These are phyloP conservation scores for Iphiclides podalirius DNA, from an alignment of 2,888 invertebrate species.

Conservation along the genomic window DNA sequence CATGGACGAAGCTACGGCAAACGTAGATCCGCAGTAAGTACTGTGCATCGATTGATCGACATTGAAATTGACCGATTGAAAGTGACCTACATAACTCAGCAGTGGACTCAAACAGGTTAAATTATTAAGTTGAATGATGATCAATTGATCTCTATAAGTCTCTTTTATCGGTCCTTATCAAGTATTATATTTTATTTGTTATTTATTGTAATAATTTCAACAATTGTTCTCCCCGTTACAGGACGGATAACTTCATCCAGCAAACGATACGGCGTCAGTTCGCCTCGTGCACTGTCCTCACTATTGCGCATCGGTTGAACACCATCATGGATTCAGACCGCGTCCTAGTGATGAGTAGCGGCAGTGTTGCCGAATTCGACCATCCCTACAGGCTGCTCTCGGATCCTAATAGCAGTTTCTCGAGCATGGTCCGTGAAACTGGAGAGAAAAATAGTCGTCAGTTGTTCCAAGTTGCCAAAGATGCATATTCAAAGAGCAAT, in stretches of 20 bases:
- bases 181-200: not conserved
- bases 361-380: slow-evolving; percentile 82
- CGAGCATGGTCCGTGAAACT: slow-evolving; percentile 80
- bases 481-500: slow-evolving; percentile 59
- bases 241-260: slow-evolving; percentile 91
- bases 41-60: too few relatives aligned
- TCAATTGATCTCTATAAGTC: too few relatives aligned
- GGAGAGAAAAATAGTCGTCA: slow-evolving; percentile 76
- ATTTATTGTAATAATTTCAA: too few relatives aligned
- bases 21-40: slow-evolving; percentile 90
- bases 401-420: slow-evolving; percentile 75
- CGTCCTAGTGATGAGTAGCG: slow-evolving; percentile 84
- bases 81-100: too few relatives aligned
- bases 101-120: too few relatives aligned
- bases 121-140: too few relatives aligned
- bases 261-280: slow-evolving; percentile 90
- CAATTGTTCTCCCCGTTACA: too few relatives aligned
- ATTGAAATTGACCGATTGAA: too few relatives aligned
- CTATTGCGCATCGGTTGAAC: slow-evolving; percentile 94
- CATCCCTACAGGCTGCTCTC: slow-evolving; percentile 80
- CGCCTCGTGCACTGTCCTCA: slow-evolving; percentile 89
- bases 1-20: slow-evolving; percentile 96
- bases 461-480: slow-evolving; percentile 69
- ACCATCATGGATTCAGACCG: slow-evolving; percentile 95
- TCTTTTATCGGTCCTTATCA: too few relatives aligned